These are phyloP conservation scores for Tromatobia lineatoria DNA, from an alignment of 2,888 invertebrate species.

Conservation along the genomic window DNA sequence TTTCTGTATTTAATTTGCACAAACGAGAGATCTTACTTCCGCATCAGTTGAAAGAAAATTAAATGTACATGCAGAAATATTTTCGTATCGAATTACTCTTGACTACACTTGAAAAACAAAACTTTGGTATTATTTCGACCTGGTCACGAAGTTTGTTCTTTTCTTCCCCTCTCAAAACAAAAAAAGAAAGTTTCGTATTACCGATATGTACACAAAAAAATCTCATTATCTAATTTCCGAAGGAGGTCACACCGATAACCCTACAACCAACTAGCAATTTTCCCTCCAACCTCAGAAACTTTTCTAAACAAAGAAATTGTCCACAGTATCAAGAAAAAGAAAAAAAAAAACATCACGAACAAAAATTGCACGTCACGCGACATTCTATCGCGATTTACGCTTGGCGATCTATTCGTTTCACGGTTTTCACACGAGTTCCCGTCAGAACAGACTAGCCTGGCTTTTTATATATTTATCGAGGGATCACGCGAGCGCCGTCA, in stretches of 20 bases:
- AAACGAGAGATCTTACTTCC: not conserved
- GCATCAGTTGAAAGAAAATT: no score
- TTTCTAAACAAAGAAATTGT: not conserved
- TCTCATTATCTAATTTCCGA: not conserved
- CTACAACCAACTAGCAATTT: not conserved
- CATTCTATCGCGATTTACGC: conserved; percentile 45
- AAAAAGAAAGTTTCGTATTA: not conserved
- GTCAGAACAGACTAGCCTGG: conserved; percentile 8
- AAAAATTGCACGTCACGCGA: conserved; percentile 39
- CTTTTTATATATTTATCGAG: conserved; percentile 49
- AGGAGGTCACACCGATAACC: not conserved
- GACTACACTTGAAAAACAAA: not conserved
- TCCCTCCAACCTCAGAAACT: not conserved
- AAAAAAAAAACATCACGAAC: conserved; percentile 28
- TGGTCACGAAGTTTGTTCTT: not conserved
- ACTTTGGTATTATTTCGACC: not conserved
- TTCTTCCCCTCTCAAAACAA: not conserved
- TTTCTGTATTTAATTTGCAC: not conserved
- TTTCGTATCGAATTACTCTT: not conserved
- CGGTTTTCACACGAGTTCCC: conserved; percentile 24
- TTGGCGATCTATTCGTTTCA: conserved; percentile 42
- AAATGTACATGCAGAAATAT: not conserved
- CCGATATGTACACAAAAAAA: not conserved
- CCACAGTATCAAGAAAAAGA: conserved; percentile 6
- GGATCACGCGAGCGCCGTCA: conserved; percentile 42